phyloP scores from a whole-genome alignment of 1,140 invertebrate species.

The Aporrectodea caliginosa region DNA sequence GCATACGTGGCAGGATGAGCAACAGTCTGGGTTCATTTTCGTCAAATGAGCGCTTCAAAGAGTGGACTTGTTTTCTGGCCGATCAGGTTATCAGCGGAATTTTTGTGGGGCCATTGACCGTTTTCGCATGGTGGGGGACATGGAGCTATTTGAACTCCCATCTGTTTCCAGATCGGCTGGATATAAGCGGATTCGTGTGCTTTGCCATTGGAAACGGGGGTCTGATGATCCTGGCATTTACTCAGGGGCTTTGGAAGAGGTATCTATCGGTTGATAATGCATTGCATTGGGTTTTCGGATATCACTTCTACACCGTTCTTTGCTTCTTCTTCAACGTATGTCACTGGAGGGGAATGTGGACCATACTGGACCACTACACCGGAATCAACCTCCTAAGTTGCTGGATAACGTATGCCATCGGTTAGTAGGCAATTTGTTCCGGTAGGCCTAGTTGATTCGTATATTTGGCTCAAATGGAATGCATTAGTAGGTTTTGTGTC shows the following conservation, averaged over 20 bases:
- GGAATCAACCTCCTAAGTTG: not conserved
- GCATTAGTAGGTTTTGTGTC: too few relatives aligned
- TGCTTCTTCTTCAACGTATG: constrained; percentile 11
- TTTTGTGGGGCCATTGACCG: constrained; percentile 5
- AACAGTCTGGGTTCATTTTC: too few relatives aligned
- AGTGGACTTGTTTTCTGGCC: constrained; percentile 6
- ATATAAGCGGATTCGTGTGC: not conserved
- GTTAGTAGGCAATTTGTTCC: too few relatives aligned
- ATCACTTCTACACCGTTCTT: not conserved
- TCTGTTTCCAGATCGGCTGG: not conserved
- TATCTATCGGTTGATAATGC: constrained; percentile 2
- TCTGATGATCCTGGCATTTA: not conserved
- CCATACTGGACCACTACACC: constrained; percentile 18
- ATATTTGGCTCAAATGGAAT: too few relatives aligned
- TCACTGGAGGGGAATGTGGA: constrained; percentile 15
- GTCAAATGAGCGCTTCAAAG: not conserved
- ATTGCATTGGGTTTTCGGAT: constrained; percentile 4
- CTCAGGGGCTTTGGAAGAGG: constrained; percentile 11
- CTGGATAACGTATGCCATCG: constrained; percentile 10
- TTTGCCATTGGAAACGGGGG: constrained; percentile 11
- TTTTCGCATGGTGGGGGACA: constrained; percentile 13
- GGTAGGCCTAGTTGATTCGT: too few relatives aligned
- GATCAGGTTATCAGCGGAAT: constrained; percentile 15
- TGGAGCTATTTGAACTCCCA: constrained; percentile 5
- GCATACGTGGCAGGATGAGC: too few relatives aligned